Base-by-base conservation (phyloP, 1,140 invertebrate species). In the Aphaenogaster rudis region DNA sequence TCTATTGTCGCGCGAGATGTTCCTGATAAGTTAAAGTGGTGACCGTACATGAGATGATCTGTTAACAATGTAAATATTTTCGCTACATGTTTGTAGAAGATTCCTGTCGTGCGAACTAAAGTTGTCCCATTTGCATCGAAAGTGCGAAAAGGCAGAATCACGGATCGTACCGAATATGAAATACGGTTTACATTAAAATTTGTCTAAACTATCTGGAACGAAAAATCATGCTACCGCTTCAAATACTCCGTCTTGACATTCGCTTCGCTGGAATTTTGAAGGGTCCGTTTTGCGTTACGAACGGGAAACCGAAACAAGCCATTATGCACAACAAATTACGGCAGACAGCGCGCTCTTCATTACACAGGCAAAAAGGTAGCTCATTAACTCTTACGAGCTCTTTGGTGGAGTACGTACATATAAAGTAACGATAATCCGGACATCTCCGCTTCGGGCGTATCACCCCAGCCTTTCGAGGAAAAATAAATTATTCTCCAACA, bases 391-490 rank as follows among this genome's bases (percentile, higher is more conserved):
- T 59, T 59, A 72, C 80, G 67, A 72, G 67, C 52, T 82, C 52
- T 69, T 61, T 74, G 66, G 52, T 39, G 17, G 17, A 54, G 63
- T 42, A 69, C 77, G 48, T 81, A 81, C 66, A 59, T 59, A 82
- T 67, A 50, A 82, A 82, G 80, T 82, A 82, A 72, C 54, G 80
- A 82, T 82, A 82, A 82, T 82, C 80, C 80, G 80, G 52, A 82
- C 80, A 74, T 82, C 80, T 45, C 67, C 28, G 80, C 67, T 82
- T 36, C 80, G 80, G 80, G 52, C 67, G 67, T 74, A 82, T 82
- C 80, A 74, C 33, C 13, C 28, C 54, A 21, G 52, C 28, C 28
- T 21, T 59, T n/a, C 11, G 80, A 63, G 17, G 76, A 84, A 74
- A 84, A 84, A 76, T 63, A 84, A 76, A 84, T 84, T 84, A 74